These are phyloP conservation scores for Crocallis elinguaria DNA, from an alignment of 2,888 invertebrate species.

Conservation along the genomic window DNA sequence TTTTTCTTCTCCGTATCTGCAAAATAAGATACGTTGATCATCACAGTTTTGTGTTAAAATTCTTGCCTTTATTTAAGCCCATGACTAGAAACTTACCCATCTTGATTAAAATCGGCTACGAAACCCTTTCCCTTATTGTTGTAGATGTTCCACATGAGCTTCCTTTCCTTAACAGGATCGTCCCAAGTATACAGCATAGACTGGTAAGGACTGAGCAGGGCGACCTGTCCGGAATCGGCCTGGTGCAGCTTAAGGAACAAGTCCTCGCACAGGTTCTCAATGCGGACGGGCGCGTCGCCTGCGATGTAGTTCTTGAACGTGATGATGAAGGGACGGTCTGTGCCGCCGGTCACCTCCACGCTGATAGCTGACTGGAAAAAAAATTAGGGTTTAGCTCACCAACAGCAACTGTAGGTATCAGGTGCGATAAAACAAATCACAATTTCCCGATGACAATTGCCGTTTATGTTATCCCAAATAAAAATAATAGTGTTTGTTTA, in stretches of 20 bases:
- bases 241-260: slow-evolving; percentile 92
- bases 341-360: slow-evolving; percentile 90
- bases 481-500: too few species aligned
- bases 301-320: slow-evolving; percentile 89
- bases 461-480: too few species aligned
- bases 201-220: slow-evolving; percentile 89
- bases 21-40: slow-evolving; percentile 21
- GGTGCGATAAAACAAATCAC: background rate
- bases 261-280: slow-evolving; percentile 94
- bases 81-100: slow-evolving; percentile 73
- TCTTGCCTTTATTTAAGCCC: background rate
- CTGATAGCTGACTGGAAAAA: slow-evolving; percentile 86
- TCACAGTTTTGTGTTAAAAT: background rate
- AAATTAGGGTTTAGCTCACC: background rate
- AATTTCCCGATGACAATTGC: too few species aligned
- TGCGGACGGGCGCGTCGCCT: slow-evolving; percentile 92
- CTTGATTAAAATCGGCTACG: slow-evolving; percentile 89
- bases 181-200: slow-evolving; percentile 94
- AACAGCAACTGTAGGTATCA: background rate
- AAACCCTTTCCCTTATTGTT: slow-evolving; percentile 91
- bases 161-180: slow-evolving; percentile 89
- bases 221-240: slow-evolving; percentile 78
- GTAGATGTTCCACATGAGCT: slow-evolving; percentile 92
- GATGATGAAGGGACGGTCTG: slow-evolving; percentile 89
- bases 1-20: slow-evolving; percentile 88